phyloP scores from a whole-genome alignment of 2,888 invertebrate species.

The Habroteleia sp. region DNA sequence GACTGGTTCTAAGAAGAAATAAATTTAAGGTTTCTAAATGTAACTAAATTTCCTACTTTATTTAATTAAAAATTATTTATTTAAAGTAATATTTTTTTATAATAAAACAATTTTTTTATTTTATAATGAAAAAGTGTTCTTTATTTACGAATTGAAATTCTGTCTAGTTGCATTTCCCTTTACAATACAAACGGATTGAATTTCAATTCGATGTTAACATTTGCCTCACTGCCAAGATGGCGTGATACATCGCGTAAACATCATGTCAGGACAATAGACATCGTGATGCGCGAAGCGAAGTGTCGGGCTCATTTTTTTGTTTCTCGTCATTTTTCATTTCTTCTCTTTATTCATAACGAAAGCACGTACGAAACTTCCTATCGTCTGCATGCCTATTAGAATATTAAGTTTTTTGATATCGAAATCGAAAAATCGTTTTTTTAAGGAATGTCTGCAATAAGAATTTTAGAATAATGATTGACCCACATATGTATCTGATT shows the following conservation, averaged over 20 bases:
- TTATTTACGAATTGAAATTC: slow-evolving; percentile 39
- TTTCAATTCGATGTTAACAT: slow-evolving; percentile 55
- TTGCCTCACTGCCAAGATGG: slow-evolving; percentile 46
- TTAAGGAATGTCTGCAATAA: not conserved
- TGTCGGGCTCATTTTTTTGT: slow-evolving; percentile 61
- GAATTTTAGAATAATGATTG: not conserved
- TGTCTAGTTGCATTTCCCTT: slow-evolving; percentile 32
- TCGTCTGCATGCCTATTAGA: slow-evolving; percentile 70
- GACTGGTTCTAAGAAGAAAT: no score
- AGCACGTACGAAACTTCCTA: slow-evolving; percentile 80
- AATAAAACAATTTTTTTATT: no score
- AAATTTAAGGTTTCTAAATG: no score
- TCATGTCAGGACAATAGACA: slow-evolving; percentile 70
- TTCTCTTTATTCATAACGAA: slow-evolving; percentile 72
- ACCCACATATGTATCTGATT: no score
- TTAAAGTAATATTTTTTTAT: no score
- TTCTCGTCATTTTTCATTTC: slow-evolving; percentile 65
- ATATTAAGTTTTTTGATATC: slow-evolving; percentile 69
- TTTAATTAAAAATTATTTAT: no score
- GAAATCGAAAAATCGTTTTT: slow-evolving; percentile 24
- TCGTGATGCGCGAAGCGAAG: slow-evolving; percentile 67
- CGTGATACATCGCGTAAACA: slow-evolving; percentile 67
- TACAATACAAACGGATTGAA: slow-evolving; percentile 47
- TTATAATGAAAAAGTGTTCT: no score
- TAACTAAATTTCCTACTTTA: no score